Conservation (phyloP, 2,888 invertebrate genomes). For the Thera britannica region DNA sequence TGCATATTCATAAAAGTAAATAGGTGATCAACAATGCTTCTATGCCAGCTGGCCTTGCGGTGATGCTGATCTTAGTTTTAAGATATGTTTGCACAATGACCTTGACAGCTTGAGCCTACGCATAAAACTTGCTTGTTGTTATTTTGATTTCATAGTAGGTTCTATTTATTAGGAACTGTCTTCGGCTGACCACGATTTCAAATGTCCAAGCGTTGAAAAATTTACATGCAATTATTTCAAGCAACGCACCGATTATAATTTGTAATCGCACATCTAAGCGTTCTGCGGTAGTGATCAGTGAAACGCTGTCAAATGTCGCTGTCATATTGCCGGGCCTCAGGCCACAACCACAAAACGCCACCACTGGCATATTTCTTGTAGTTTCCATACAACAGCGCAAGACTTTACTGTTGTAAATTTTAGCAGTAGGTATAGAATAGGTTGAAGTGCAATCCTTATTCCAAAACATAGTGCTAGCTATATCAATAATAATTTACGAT, state of each 20-base stretch:
- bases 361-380: too few species aligned
- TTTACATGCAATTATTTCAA: too few species aligned
- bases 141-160: constrained; percentile 14
- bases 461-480: constrained; percentile 9
- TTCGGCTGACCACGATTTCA: too few species aligned
- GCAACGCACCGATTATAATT: too few species aligned
- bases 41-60: constrained; percentile 21
- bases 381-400: too few species aligned
- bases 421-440: too few species aligned
- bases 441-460: neutral
- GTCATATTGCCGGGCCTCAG: too few species aligned
- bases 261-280: too few species aligned
- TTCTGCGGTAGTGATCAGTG: too few species aligned
- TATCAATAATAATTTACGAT: constrained; percentile 15
- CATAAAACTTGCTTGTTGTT: constrained; percentile 14
- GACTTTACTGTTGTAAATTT: too few species aligned
- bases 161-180: neutral
- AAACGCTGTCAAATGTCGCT: too few species aligned
- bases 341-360: too few species aligned
- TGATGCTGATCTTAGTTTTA: constrained; percentile 21
- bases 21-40: constrained; percentile 28
- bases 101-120: constrained; percentile 18
- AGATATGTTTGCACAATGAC: constrained; percentile 32
- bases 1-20: constrained; percentile 63
- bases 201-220: neutral